Conservation (phyloP, 2,797 vertebrate genomes). For the Dendrocincla tyrannina region DNA sequence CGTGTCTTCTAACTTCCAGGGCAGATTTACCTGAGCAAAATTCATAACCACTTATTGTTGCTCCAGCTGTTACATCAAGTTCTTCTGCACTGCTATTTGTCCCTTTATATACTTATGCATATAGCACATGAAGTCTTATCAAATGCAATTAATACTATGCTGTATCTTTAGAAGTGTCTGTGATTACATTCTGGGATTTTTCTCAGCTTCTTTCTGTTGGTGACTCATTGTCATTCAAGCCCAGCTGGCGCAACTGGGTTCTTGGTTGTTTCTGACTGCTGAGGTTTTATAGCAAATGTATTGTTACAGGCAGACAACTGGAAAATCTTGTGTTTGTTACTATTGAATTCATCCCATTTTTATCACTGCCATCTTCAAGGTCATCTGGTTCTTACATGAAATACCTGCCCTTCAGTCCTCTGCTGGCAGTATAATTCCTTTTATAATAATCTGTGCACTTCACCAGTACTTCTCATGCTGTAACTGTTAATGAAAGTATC, state of each 20-base stretch:
- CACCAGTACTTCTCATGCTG: neutral
- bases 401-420: neutral
- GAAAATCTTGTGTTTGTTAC: neutral
- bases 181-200: neutral
- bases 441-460: neutral
- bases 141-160: neutral
- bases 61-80: neutral
- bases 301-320: neutral
- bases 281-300: neutral
- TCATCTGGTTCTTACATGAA: neutral
- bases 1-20: neutral
- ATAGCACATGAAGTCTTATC: neutral
- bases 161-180: neutral
- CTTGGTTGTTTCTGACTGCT: neutral
- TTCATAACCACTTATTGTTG: neutral
- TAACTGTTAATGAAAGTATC: neutral
- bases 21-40: neutral
- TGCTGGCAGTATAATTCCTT: neutral
- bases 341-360: neutral
- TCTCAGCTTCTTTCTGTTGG: constrained; percentile 5
- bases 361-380: constrained; percentile 22
- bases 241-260: neutral
- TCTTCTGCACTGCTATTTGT: neutral
- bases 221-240: constrained; percentile 16
- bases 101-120: neutral